Conservation (phyloP, 2,888 invertebrate genomes). For the Netelia virgata region DNA sequence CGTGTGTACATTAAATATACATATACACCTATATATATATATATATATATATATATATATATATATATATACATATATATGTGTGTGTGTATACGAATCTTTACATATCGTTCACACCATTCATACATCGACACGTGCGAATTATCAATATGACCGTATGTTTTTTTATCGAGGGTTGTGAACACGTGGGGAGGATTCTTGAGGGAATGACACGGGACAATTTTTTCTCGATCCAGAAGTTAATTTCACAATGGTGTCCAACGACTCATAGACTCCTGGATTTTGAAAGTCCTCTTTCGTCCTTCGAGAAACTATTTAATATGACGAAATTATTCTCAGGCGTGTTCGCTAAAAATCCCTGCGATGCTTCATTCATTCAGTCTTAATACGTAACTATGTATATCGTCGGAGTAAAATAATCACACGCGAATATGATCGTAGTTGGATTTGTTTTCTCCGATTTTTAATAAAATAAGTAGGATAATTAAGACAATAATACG, state of each 20-base stretch:
- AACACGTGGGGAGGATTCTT: slow-evolving; percentile 25
- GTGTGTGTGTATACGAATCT: slow-evolving; percentile 16
- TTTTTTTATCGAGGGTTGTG: slow-evolving; percentile 38
- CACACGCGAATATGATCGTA: slow-evolving; percentile 43
- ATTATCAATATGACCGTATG: slow-evolving; percentile 33
- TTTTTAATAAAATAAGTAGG: slow-evolving; percentile 3
- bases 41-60: no score
- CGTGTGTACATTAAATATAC: slow-evolving; percentile 36
- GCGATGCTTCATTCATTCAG: slow-evolving; percentile 22
- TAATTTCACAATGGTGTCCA: background rate
- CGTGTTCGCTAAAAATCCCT: slow-evolving; percentile 25
- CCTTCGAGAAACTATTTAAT: background rate
- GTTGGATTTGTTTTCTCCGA: slow-evolving; percentile 8
- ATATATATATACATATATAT: slow-evolving; percentile 30
- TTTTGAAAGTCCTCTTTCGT: background rate
- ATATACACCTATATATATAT: slow-evolving; percentile 42
- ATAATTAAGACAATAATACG: slow-evolving; percentile 6
- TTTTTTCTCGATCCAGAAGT: slow-evolving; percentile 25
- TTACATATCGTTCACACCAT: slow-evolving; percentile 45
- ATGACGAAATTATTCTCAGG: slow-evolving; percentile 10
- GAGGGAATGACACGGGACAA: background rate
- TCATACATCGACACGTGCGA: slow-evolving; percentile 49
- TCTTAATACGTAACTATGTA: background rate
- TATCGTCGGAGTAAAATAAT: slow-evolving; percentile 10
- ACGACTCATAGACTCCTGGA: background rate